Percentiles rank a stretch among this genome's conserved stretches.
phyloP scores from a whole-genome alignment of 2,888 invertebrate genomes.

The Cordilura impudica region DNA sequence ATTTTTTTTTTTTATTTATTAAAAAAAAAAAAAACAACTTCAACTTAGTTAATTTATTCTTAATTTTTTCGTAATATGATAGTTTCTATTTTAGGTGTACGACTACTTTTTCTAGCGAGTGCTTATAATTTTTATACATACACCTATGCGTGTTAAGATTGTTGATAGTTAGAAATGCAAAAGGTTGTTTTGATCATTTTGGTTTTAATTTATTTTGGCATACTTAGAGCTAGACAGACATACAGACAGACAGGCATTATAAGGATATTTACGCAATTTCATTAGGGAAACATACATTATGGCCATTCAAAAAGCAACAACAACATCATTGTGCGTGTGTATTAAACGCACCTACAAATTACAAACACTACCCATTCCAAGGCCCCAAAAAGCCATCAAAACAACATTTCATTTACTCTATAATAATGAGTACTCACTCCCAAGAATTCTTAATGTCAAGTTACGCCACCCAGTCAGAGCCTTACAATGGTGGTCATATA shows the following conservation, averaged over 20 bases:
- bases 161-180: conserved; percentile 35
- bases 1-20: no score
- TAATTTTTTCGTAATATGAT: not conserved
- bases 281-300: conserved; percentile 17
- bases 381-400: not conserved
- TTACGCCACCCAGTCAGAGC: no score
- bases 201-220: not conserved
- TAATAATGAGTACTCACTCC: not conserved
- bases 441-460: not conserved
- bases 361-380: not conserved
- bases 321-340: conserved; percentile 23
- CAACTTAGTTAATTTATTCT: no score
- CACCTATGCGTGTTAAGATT: conserved; percentile 30
- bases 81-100: not conserved
- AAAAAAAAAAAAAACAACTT: no score
- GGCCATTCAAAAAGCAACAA: not conserved
- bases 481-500: no score
- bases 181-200: not conserved
- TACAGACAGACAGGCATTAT: not conserved
- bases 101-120: no score
- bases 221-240: not conserved
- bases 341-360: conserved; percentile 5
- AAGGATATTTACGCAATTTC: conserved; percentile 17
- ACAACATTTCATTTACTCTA: not conserved
- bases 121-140: no score